Conservation (phyloP, 2,888 invertebrate species). For the Acheta domesticus region DNA sequence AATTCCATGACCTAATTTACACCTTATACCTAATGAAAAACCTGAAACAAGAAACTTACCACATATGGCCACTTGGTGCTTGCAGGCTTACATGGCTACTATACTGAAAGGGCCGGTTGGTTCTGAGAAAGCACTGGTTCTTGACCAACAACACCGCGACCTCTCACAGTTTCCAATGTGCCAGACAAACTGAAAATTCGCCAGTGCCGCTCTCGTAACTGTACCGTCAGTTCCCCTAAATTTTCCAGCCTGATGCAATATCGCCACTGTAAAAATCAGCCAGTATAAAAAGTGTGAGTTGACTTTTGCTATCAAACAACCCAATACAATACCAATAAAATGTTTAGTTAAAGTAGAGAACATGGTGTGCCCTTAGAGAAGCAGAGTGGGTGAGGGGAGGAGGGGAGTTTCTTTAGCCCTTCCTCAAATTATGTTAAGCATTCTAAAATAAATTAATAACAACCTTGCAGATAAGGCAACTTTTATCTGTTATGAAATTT, state of each 20-base stretch:
- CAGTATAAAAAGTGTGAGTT: not conserved
- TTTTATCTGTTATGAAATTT: too few species aligned
- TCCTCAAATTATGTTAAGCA: too few species aligned
- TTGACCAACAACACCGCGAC: constrained; percentile 96
- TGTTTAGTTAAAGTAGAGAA: too few species aligned
- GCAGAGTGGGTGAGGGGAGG: too few species aligned
- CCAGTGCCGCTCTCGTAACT: constrained; percentile 96
- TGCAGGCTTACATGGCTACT: constrained; percentile 95
- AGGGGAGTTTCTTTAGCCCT: too few species aligned
- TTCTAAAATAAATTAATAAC: too few species aligned
- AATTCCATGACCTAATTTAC: not conserved
- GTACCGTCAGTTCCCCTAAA: constrained; percentile 81
- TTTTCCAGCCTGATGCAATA: constrained; percentile 97
- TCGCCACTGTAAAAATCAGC: constrained; percentile 69
- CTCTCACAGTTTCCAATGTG: constrained; percentile 89
- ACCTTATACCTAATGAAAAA: too few species aligned
- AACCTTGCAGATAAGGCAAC: too few species aligned
- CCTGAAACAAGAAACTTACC: constrained; percentile 56
- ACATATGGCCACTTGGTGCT: constrained; percentile 97
- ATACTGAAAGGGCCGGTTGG: constrained; percentile 94
- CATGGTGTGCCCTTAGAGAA: too few species aligned
- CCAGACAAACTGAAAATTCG: constrained; percentile 92
- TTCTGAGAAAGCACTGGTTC: constrained; percentile 87
- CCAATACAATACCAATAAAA: too few species aligned
- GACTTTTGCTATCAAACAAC: too few species aligned